Evolutionary conservation across 2,888 invertebrate genomes (phyloP).

Genomic region (Euspilapteryx auroguttella): DNA sequence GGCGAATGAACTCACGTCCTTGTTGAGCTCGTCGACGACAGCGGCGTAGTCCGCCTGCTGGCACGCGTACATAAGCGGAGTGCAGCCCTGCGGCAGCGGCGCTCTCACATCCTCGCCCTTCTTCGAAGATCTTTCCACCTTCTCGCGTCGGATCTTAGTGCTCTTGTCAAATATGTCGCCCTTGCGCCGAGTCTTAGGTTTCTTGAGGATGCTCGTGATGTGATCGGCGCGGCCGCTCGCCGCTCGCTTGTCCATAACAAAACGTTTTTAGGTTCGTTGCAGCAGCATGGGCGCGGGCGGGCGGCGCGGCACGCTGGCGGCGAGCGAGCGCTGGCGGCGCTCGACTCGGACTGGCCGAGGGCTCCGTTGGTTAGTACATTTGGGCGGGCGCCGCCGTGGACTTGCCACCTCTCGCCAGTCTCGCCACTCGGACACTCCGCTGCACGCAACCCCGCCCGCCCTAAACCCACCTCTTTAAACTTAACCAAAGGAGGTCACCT

Average conservation of each 20-base stretch:
- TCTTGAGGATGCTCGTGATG: conserved; percentile 51
- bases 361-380: conserved; percentile 12
- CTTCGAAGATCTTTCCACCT: conserved; percentile 26
- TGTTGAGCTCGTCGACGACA: conserved; percentile 73
- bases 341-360: conserved; percentile 39
- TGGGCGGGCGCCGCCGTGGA: conserved; percentile 22
- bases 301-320: conserved; percentile 17
- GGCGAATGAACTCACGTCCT: conserved; percentile 65
- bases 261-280: conserved; percentile 10
- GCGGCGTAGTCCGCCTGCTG: conserved; percentile 82
- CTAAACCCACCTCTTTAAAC: too few species aligned
- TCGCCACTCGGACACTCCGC: conserved; percentile 3
- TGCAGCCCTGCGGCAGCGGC: conserved; percentile 69
- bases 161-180: conserved; percentile 47
- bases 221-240: conserved; percentile 41
- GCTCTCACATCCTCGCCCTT: conserved; percentile 33
- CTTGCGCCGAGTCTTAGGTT: conserved; percentile 32
- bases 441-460: neutral
- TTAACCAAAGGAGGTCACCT: too few species aligned
- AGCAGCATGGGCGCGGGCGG: conserved; percentile 11
- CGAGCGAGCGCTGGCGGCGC: conserved; percentile 54
- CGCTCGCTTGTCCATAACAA: conserved; percentile 49
- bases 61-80: conserved; percentile 88
- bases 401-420: conserved; percentile 12
- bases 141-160: conserved; percentile 45